phyloP scores from a whole-genome alignment of 2,797 vertebrate genomes.

The Melanotaenia trifasciata region DNA sequence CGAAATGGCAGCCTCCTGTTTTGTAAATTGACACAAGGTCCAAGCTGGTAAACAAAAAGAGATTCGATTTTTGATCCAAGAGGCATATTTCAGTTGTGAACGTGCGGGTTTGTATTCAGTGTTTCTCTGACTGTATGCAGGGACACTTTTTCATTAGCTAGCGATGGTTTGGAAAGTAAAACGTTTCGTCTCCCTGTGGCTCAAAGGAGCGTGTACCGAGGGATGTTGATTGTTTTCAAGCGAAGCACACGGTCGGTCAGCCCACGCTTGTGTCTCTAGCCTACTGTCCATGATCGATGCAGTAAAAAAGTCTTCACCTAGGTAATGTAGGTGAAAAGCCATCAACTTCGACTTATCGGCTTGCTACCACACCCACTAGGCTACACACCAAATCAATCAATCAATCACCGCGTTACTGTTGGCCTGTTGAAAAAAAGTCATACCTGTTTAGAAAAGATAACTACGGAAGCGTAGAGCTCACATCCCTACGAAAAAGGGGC shows the following conservation, averaged over 20 bases:
- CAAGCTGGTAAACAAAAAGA: slow-evolving; percentile 47
- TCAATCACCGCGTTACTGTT: slow-evolving; percentile 1
- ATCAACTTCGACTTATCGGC: neutral
- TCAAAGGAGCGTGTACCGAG: neutral
- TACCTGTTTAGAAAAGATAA: neutral
- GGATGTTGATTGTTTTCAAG: slow-evolving; percentile 42
- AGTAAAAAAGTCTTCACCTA: too few species aligned
- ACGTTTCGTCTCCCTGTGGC: slow-evolving; percentile 4
- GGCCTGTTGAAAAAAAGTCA: slow-evolving; percentile 25
- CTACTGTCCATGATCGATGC: neutral
- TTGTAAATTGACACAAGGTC: slow-evolving; percentile 75
- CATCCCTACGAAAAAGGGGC: too few species aligned
- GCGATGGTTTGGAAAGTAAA: slow-evolving; percentile 1
- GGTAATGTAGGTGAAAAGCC: rapidly evolving
- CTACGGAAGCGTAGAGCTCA: too few species aligned
- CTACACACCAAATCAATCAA: neutral
- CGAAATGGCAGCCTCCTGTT: slow-evolving; percentile 84
- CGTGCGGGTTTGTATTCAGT: slow-evolving; percentile 58
- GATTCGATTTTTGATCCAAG: slow-evolving; percentile 19
- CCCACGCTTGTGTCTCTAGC: slow-evolving; percentile 2
- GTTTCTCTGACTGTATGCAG: slow-evolving; percentile 13
- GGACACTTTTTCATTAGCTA: slow-evolving; percentile 7
- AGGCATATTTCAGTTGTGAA: slow-evolving; percentile 41
- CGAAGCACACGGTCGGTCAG: neutral
- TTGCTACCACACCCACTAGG: slow-evolving; percentile 53